These are phyloP conservation scores for Lepidothrix coronata DNA, from an alignment of 2,113 vertebrate genomes.

Conservation along the genomic window DNA sequence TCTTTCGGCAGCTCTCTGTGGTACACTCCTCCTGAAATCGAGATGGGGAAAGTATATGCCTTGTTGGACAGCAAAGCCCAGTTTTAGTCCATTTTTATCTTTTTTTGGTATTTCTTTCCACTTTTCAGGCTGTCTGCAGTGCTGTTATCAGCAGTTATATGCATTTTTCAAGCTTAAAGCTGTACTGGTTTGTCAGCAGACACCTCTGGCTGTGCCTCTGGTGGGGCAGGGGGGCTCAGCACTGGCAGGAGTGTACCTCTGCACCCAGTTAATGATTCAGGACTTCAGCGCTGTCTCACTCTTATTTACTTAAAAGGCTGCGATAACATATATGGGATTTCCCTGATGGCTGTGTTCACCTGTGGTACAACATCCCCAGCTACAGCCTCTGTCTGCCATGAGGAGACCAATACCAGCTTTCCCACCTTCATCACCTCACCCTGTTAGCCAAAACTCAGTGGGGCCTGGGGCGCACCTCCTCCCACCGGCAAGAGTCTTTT, in stretches of 20 bases:
- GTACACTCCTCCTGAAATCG: neutral
- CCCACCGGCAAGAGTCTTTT: neutral
- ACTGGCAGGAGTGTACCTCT: neutral
- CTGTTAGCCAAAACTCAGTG: rapidly evolving
- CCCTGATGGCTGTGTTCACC: neutral
- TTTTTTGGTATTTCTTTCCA: neutral
- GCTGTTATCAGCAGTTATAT: neutral
- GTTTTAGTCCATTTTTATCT: neutral
- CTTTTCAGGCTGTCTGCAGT: neutral
- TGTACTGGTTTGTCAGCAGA: neutral
- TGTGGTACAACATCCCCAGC: neutral
- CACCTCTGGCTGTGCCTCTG: neutral
- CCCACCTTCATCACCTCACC: neutral
- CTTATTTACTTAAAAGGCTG: neutral
- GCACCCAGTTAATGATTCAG: neutral
- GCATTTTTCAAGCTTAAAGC: neutral
- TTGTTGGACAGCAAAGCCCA: neutral
- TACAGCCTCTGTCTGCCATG: rapidly evolving
- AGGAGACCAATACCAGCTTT: neutral
- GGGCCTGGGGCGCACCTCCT: neutral
- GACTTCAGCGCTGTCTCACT: neutral
- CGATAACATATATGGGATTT: neutral
- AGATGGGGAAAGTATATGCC: neutral
- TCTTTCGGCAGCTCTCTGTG: neutral
- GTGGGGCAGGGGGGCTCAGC: neutral